These are phyloP conservation scores for Sesamia nonagrioides DNA, from an alignment of 1,140 invertebrate genomes.

Conservation along the genomic window DNA sequence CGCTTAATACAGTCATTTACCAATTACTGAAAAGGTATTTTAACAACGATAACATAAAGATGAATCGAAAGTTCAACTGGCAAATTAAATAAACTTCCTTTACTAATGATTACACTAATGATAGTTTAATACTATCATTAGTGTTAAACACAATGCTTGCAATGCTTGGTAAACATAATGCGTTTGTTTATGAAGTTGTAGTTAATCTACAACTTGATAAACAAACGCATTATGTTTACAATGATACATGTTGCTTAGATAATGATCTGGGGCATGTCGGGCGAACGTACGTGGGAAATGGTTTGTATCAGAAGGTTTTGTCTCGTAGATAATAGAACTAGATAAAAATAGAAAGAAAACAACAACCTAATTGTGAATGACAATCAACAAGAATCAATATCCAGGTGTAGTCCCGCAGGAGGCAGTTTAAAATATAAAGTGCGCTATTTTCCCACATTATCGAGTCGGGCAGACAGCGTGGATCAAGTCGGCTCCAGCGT, in stretches of 20 bases:
- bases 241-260: neutral
- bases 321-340: too few species aligned
- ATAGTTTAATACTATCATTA: too few species aligned
- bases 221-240: too few species aligned
- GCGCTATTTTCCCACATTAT: neutral
- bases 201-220: neutral
- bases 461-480: slow-evolving; percentile 1
- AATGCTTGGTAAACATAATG: too few species aligned
- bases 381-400: neutral
- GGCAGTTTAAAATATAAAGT: neutral
- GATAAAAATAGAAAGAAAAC: neutral
- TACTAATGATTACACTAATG: neutral
- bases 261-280: neutral
- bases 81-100: neutral
- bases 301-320: neutral
- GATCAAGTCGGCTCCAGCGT: neutral
- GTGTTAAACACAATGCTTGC: too few species aligned
- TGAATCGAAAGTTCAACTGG: neutral
- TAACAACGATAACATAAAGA: neutral
- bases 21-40: neutral
- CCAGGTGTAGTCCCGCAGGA: neutral
- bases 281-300: neutral
- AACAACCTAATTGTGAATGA: neutral
- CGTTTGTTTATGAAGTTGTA: too few species aligned
- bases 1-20: neutral